A percentile compares a stretch with the other conserved stretches of the same genome.
phyloP scores from a whole-genome alignment of 2,113 vertebrate genomes.

The Procavia capensis region DNA sequence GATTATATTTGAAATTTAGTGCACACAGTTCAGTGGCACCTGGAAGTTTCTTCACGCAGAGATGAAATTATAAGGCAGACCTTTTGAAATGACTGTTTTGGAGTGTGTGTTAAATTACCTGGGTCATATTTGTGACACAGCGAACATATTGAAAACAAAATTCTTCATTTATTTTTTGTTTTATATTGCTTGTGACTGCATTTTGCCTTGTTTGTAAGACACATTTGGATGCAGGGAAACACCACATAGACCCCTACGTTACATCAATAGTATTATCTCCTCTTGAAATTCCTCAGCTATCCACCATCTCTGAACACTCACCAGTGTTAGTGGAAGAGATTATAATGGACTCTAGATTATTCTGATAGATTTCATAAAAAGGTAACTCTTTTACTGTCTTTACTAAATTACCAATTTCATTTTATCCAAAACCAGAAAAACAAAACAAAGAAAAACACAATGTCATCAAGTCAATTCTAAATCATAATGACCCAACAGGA shows the following conservation, averaged over 20 bases:
- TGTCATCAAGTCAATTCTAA: too few species aligned
- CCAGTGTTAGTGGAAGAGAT: background rate
- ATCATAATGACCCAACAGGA: too few species aligned
- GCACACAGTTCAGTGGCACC: constrained; percentile 53
- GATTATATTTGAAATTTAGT: constrained; percentile 75
- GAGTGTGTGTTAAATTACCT: background rate
- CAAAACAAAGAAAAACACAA: too few species aligned
- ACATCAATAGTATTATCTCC: background rate
- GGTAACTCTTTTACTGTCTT: background rate
- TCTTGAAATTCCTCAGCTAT: constrained; percentile 41
- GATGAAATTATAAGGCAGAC: constrained; percentile 43
- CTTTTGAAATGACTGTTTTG: constrained; percentile 27
- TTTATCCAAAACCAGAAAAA: background rate
- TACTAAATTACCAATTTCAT: constrained; percentile 3
- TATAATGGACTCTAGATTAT: background rate
- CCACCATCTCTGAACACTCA: background rate
- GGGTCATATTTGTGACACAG: constrained; percentile 1
- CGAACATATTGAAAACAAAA: constrained; percentile 28
- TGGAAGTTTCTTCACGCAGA: constrained; percentile 60
- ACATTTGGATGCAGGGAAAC: background rate
- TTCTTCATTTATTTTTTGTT: constrained; percentile 12
- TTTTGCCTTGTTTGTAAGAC: constrained; percentile 37
- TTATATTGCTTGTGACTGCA: constrained; percentile 7
- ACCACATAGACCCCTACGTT: background rate
- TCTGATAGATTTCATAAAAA: constrained; percentile 33